Evolutionary conservation across 1,140 invertebrate genomes (phyloP).

Genomic region (Bombus superbus): DNA sequence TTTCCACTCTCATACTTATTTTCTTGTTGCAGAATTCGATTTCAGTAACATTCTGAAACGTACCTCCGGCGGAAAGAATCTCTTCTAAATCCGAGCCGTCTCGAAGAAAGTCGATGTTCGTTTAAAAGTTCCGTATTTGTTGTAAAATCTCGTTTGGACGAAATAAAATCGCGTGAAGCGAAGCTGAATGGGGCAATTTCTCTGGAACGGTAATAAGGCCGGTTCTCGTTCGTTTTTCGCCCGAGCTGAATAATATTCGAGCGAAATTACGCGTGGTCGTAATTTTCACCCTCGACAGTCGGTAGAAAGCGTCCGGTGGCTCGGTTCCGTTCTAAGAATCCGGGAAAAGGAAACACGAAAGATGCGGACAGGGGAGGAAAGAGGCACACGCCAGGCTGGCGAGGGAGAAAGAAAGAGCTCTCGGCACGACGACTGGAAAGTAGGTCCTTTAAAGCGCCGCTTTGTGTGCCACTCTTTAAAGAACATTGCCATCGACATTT

Average conservation of each 20-base stretch:
- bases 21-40: conserved; percentile 29
- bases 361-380: neutral
- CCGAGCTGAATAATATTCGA: conserved; percentile 36
- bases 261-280: conserved; percentile 49
- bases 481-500: conserved; percentile 40
- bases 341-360: conserved; percentile 33
- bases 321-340: conserved; percentile 38
- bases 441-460: conserved; percentile 60
- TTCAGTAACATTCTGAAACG: conserved; percentile 17
- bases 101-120: neutral
- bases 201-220: conserved; percentile 2
- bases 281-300: conserved; percentile 43
- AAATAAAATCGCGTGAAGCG: neutral
- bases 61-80: neutral
- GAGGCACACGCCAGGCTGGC: neutral
- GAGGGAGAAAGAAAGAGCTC: conserved; percentile 27
- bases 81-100: neutral
- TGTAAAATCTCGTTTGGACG: neutral
- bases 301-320: conserved; percentile 27
- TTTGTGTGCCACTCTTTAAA: conserved; percentile 47
- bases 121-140: neutral
- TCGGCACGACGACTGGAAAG: conserved; percentile 54
- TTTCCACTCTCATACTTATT: neutral
- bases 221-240: neutral
- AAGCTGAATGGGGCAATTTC: neutral